These are phyloP conservation scores for Ataeniobius toweri DNA, from an alignment of 2,797 vertebrate species.

Conservation along the genomic window DNA sequence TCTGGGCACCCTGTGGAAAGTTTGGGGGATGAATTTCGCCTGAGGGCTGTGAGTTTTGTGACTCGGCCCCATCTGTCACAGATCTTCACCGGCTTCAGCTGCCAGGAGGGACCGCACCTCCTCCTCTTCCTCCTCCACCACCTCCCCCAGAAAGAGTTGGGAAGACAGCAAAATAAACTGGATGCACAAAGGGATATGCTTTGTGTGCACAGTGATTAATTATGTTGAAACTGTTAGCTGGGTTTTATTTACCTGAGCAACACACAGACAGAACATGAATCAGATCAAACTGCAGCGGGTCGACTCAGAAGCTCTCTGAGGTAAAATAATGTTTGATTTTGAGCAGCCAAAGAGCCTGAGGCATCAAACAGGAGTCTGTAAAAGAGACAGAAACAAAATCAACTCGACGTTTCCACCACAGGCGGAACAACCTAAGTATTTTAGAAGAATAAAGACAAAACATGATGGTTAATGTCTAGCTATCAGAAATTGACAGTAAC, in stretches of 20 bases:
- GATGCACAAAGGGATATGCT: slow-evolving; percentile 20
- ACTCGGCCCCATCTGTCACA: slow-evolving; percentile 96
- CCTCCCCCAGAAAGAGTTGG: slow-evolving; percentile 28
- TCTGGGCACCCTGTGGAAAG: slow-evolving; percentile 92
- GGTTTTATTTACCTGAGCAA: slow-evolving; percentile 49
- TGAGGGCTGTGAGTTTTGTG: slow-evolving; percentile 91
- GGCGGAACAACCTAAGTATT: slow-evolving; percentile 5
- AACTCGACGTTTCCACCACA: neutral
- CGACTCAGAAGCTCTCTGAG: slow-evolving; percentile 7
- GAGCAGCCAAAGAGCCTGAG: slow-evolving; percentile 1
- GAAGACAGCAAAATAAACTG: slow-evolving; percentile 9
- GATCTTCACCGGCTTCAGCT: slow-evolving; percentile 88
- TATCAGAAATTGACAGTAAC: neutral
- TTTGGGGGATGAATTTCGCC: slow-evolving; percentile 75
- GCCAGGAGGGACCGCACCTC: slow-evolving; percentile 86
- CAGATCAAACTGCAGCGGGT: neutral
- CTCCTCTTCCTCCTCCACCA: slow-evolving; percentile 29
- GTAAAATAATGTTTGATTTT: slow-evolving; percentile 10
- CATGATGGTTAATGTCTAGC: neutral
- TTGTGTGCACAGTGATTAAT: slow-evolving; percentile 33
- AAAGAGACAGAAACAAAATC: slow-evolving; percentile 2
- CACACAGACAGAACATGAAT: slow-evolving; percentile 9
- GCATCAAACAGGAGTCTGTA: slow-evolving; percentile 5
- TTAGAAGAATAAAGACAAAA: neutral
- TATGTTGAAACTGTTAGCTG: slow-evolving; percentile 27